Base-by-base conservation (phyloP, 2,888 invertebrate genomes). In the Prosopocoilus inquinatus region DNA sequence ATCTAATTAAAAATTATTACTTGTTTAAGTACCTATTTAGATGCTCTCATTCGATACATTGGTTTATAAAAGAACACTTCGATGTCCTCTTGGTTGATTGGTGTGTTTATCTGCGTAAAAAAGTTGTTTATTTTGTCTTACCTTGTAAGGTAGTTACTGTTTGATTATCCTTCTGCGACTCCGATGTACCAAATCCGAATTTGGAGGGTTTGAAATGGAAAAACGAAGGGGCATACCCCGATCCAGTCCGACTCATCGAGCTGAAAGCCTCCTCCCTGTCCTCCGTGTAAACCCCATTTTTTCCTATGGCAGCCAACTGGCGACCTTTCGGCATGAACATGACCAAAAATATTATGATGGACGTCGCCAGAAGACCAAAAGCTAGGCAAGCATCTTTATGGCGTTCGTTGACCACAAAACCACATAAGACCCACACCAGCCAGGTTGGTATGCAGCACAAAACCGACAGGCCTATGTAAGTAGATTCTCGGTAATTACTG, bases 301-400 rank as follows among this genome's bases (percentile, higher is more conserved):
- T 90, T 45, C 95, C 95, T 81, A 95, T 86, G 46, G 94, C 94
- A 1, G 94, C 94, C 68, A 96, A 79, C 70, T 96, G 93, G 38
- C 95, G 82, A 32, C 95, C 94, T 79, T 91, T 95, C 33, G 95
- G 90, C 79, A 94, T 88, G 77, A 96, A 96, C 95, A 96, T 95
- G 54, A 94, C 87, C 66, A 94, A 84, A 78, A 96, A 93, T 50
- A 94, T 88, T 44, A 93, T 86, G 9, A 89, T 85, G 61, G 94
- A 89, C 11, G 91, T 93, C 52, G 90, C 85, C 45, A 94, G 85
- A 64, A 96, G 81, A 0, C 96, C 96, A 68, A 92, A 93, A 15
- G 94, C 95, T 51, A 95, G 83, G 78, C 94, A 93, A 9, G 93
- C 93, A 76, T 93, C 92, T 65, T 88, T 85, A 71, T 91, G 90